Conservation (phyloP, 2,888 invertebrate species). For the Theretra japonica region DNA sequence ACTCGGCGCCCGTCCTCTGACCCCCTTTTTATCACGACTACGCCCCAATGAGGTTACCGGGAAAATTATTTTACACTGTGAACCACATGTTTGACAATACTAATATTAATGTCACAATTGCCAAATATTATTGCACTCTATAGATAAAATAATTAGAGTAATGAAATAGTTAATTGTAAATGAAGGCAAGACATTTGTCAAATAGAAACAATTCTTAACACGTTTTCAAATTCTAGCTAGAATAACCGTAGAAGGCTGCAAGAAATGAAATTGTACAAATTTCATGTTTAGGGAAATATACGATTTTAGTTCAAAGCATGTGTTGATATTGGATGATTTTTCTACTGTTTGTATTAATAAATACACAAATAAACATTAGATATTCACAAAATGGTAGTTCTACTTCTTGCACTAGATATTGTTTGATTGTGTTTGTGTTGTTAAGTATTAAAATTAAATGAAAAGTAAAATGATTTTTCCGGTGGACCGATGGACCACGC, state of each 20-base stretch:
- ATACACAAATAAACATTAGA: background rate
- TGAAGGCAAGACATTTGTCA: conserved; percentile 6
- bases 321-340: background rate
- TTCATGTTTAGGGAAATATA: background rate
- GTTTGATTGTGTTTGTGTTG: background rate
- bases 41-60: conserved; percentile 68
- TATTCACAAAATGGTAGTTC: background rate
- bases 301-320: background rate
- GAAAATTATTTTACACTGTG: conserved; percentile 69
- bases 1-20: conserved; percentile 82
- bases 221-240: conserved; percentile 17
- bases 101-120: conserved; percentile 45
- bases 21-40: conserved; percentile 66
- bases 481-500: conserved; percentile 64
- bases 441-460: conserved; percentile 10
- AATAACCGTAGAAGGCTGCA: conserved; percentile 8
- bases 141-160: conserved; percentile 27
- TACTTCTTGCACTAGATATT: conserved; percentile 13
- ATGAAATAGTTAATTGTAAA: conserved; percentile 27
- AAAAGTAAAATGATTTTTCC: conserved; percentile 70
- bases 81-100: conserved; percentile 50
- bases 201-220: background rate
- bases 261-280: conserved; percentile 7
- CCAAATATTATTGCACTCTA: conserved; percentile 40
- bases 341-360: background rate